These are phyloP conservation scores for Nebria brevicollis DNA, from an alignment of 2,888 invertebrate genomes.

Conservation along the genomic window DNA sequence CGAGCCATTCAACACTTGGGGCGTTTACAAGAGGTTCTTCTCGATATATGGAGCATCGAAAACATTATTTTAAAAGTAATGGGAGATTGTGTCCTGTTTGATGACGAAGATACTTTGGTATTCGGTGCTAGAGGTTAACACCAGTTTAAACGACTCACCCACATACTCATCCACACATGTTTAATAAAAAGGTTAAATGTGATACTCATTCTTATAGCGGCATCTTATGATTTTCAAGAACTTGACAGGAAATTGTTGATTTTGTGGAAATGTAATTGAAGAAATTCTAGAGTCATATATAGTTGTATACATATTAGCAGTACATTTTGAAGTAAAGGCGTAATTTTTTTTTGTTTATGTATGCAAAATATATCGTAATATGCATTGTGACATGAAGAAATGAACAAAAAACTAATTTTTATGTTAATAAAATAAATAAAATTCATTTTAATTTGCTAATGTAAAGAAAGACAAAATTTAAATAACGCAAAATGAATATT, in stretches of 20 bases:
- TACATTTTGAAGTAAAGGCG: no score
- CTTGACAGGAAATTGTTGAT: neutral
- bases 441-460: no score
- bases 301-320: no score
- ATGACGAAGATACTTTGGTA: constrained; percentile 49
- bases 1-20: constrained; percentile 12
- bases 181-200: neutral
- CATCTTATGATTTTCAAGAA: neutral
- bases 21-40: constrained; percentile 30
- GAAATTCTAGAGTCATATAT: no score
- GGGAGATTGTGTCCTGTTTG: constrained; percentile 14
- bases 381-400: no score
- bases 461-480: no score
- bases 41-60: constrained; percentile 11
- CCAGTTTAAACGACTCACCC: constrained; percentile 48
- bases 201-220: neutral
- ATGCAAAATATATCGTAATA: no score
- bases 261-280: no score
- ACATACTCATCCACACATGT: constrained; percentile 12
- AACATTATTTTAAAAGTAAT: constrained; percentile 36
- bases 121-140: constrained; percentile 52
- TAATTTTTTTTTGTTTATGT: no score
- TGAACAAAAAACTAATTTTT: no score
- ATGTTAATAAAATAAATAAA: no score
- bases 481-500: no score